Conservation (phyloP, 2,888 invertebrate species). For the Ennomos quercinarius region DNA sequence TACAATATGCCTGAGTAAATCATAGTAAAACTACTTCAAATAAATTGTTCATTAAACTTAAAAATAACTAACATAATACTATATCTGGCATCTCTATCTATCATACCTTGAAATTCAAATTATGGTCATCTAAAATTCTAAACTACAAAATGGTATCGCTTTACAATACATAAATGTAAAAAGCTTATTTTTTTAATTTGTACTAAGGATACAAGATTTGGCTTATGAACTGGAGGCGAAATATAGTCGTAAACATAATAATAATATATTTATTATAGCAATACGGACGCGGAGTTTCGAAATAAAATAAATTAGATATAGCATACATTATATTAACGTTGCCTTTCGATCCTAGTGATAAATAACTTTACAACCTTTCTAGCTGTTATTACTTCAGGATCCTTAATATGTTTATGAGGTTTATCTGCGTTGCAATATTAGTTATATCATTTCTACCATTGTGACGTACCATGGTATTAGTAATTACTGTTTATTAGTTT, state of each 20-base stretch:
- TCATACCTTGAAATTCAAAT: background rate
- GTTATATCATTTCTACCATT: no score
- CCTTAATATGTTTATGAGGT: no score
- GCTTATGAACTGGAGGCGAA: constrained; percentile 8
- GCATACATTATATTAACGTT: constrained; percentile 49
- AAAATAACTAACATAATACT: no score
- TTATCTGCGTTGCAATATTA: no score
- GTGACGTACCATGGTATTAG: no score
- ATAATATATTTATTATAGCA: background rate
- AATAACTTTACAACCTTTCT: constrained; percentile 22
- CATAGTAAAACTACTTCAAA: no score
- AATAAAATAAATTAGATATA: constrained; percentile 17
- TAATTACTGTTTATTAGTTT: no score
- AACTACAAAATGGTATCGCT: constrained; percentile 9
- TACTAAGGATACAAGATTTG: constrained; percentile 4
- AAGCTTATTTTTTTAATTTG: constrained; percentile 14
- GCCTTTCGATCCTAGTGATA: constrained; percentile 53
- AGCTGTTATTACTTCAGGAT: background rate
- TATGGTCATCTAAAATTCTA: constrained; percentile 2
- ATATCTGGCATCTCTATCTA: no score
- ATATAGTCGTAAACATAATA: background rate
- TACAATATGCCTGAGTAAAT: no score
- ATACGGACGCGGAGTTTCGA: constrained; percentile 9
- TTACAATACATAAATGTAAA: constrained; percentile 2
- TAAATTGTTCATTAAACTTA: no score